Evolutionary conservation across 1,140 invertebrate genomes (phyloP).

Genomic region (Eupristina koningsbergeri): DNA sequence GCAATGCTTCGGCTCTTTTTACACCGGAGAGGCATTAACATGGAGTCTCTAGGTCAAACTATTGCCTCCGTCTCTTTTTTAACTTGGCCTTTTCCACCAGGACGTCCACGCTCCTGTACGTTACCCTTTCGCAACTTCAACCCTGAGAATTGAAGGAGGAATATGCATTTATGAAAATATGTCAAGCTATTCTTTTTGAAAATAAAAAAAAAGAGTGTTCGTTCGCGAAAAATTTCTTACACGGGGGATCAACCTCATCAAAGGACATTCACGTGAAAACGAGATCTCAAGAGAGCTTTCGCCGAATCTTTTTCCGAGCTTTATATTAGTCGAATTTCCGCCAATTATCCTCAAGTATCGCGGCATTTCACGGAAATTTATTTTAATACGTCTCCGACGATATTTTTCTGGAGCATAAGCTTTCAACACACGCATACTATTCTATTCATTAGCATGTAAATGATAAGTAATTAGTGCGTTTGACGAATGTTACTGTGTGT

Average conservation of each 20-base stretch:
- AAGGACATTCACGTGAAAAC: background rate
- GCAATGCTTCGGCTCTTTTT: constrained; percentile 14
- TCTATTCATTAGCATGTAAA: too few relatives aligned
- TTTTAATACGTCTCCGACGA: background rate
- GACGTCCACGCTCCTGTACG: background rate
- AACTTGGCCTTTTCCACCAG: background rate
- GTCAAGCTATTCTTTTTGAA: too few relatives aligned
- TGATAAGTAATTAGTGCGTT: too few relatives aligned
- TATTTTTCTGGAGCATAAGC: too few relatives aligned
- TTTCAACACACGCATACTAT: too few relatives aligned
- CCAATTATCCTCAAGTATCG: too few relatives aligned
- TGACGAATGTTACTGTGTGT: too few relatives aligned
- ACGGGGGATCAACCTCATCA: background rate
- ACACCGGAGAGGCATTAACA: constrained; percentile 57
- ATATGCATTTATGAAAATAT: too few relatives aligned
- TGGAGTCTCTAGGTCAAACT: constrained; percentile 70
- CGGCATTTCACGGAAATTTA: background rate
- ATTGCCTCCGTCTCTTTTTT: background rate
- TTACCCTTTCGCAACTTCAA: background rate
- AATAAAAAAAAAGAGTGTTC: background rate
- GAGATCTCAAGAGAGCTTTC: background rate
- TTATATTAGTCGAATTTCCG: background rate
- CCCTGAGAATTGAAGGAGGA: background rate
- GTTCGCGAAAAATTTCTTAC: too few relatives aligned
- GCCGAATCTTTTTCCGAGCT: background rate